Evolutionary conservation across 2,797 vertebrate genomes (phyloP).

Genomic region (Hippopotamyrus pictus): DNA sequence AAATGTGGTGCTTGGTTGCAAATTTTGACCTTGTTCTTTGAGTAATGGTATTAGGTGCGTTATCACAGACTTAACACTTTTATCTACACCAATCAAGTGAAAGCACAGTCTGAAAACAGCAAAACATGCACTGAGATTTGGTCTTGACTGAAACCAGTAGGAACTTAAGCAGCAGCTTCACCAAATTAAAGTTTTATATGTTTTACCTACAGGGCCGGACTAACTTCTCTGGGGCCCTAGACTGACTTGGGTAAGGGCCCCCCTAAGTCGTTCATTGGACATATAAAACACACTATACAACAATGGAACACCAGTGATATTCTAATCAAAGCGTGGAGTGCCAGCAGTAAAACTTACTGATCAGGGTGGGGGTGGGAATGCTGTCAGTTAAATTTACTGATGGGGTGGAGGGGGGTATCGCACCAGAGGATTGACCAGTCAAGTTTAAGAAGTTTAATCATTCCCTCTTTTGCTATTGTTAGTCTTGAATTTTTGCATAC

Average conservation of each 20-base stretch:
- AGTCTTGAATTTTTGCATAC: neutral
- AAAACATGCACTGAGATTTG: neutral
- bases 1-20: neutral
- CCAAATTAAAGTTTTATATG: neutral
- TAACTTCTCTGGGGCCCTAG: neutral
- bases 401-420: neutral
- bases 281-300: neutral
- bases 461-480: neutral
- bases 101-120: neutral
- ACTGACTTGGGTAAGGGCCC: neutral
- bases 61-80: neutral
- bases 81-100: neutral
- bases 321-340: neutral
- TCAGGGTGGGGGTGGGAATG: neutral
- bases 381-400: neutral
- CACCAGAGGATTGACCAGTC: neutral
- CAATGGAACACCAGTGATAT: neutral
- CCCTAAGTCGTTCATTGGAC: neutral
- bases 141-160: neutral
- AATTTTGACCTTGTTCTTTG: neutral
- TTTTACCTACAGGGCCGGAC: neutral
- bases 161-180: neutral
- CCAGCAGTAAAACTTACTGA: neutral
- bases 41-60: neutral
- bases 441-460: neutral